Evolutionary conservation across 2,797 vertebrate genomes (phyloP).

Genomic region (Sphaeramia orbicularis): DNA sequence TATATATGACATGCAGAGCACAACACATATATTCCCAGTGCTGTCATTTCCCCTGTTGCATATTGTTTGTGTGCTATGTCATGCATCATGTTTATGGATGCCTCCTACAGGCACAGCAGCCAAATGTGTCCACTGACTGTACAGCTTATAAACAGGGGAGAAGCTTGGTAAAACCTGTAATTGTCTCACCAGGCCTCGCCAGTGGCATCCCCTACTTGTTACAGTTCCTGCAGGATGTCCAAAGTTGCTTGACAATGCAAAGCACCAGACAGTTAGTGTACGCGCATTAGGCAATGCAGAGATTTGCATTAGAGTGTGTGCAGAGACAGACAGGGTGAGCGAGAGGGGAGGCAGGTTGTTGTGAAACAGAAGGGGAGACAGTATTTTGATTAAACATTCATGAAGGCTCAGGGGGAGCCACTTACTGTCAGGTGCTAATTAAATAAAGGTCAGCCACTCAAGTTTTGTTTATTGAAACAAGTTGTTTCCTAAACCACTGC

Average conservation of each 20-base stretch:
- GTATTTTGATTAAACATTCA: conserved; percentile 78
- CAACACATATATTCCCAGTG: not conserved
- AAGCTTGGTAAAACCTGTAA: conserved; percentile 63
- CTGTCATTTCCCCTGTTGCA: conserved; percentile 10
- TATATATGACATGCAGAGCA: no score
- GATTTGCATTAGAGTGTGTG: conserved; percentile 48
- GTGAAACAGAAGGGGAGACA: conserved; percentile 60
- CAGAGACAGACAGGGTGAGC: not conserved
- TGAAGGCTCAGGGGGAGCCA: conserved; percentile 68
- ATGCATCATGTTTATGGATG: conserved; percentile 60
- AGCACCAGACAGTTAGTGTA: conserved; percentile 22
- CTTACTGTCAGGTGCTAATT: conserved; percentile 74
- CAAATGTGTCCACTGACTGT: conserved; percentile 68
- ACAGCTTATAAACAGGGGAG: conserved; percentile 57
- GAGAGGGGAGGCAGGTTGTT: conserved; percentile 33
- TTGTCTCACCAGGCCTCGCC: conserved; percentile 34
- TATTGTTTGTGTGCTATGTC: conserved; percentile 28
- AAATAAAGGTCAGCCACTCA: conserved; percentile 77
- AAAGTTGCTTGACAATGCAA: conserved; percentile 45
- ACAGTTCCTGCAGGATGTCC: conserved; percentile 58
- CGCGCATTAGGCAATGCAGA: conserved; percentile 21
- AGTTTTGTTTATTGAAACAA: conserved; percentile 73
- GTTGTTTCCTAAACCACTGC: conserved; percentile 49
- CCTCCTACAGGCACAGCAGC: conserved; percentile 51
- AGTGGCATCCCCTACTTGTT: conserved; percentile 47